These are phyloP conservation scores for Synanthedon andrenaeformis DNA, from an alignment of 2,888 invertebrate species.

Conservation along the genomic window DNA sequence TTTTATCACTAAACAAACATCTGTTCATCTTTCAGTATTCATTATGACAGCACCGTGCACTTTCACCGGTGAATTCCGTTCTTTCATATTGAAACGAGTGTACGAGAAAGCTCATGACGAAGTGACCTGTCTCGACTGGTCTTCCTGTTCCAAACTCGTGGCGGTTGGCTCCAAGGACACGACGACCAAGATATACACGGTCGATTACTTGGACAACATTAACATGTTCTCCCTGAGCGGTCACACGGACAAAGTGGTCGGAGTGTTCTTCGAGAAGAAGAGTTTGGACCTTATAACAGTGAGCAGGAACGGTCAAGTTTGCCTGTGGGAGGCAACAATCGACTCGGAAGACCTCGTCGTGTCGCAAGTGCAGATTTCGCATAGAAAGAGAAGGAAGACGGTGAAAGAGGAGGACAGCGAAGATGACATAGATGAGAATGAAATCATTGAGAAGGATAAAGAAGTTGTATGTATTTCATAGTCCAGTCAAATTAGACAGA, in stretches of 20 bases:
- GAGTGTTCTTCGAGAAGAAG: constrained; percentile 88
- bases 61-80: constrained; percentile 85
- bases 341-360: constrained; percentile 76
- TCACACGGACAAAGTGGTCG: constrained; percentile 86
- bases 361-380: constrained; percentile 59
- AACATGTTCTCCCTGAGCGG: constrained; percentile 82
- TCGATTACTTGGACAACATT: constrained; percentile 81
- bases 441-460: constrained; percentile 68
- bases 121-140: constrained; percentile 92
- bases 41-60: constrained; percentile 88
- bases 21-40: constrained; percentile 70
- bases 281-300: constrained; percentile 88
- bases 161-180: constrained; percentile 94
- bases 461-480: constrained; percentile 39
- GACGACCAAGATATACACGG: constrained; percentile 83
- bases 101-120: constrained; percentile 87
- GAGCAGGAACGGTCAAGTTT: constrained; percentile 85
- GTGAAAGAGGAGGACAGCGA: constrained; percentile 66
- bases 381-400: constrained; percentile 54
- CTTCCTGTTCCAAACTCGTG: constrained; percentile 87
- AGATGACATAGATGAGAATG: constrained; percentile 74
- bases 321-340: constrained; percentile 87
- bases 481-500: too few species aligned
- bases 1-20: too few species aligned
- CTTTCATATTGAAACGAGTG: constrained; percentile 86